Percentiles rank a stretch among this genome's conserved stretches.
Conservation (phyloP, 2,797 vertebrate species). For the Propithecus deckenii region DNA sequence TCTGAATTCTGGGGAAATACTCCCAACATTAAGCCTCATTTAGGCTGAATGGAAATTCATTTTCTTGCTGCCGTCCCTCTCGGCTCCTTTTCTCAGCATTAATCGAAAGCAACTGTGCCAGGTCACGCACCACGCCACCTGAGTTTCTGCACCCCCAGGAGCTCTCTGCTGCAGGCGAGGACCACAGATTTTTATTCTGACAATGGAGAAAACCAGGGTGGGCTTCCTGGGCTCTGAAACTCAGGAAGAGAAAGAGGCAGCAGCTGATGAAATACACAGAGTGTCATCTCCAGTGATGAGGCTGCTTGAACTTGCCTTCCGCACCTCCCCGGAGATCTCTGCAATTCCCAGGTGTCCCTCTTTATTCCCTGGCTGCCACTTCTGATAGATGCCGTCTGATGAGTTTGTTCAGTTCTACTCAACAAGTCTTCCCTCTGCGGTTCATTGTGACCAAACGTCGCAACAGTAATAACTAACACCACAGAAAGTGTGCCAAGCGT, state of each 20-base stretch:
- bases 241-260: not conserved
- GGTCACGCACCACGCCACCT: not conserved
- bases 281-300: not conserved
- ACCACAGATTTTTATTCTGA: not conserved
- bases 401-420: not conserved
- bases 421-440: not conserved
- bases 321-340: accelerated
- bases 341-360: accelerated
- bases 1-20: constrained; percentile 35
- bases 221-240: not conserved
- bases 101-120: not conserved
- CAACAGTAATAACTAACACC: not conserved
- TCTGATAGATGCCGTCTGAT: not conserved
- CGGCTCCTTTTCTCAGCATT: not conserved
- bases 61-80: constrained; percentile 15
- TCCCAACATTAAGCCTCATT: constrained; percentile 42
- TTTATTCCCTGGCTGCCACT: not conserved
- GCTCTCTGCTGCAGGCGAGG: not conserved
- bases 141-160: not conserved
- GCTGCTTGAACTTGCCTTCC: not conserved
- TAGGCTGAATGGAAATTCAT: constrained; percentile 8
- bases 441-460: not conserved
- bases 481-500: not conserved
- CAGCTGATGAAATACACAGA: accelerated
- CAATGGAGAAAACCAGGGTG: not conserved